phyloP scores from a whole-genome alignment of 2,888 invertebrate species.

The Pimpla rufipes region DNA sequence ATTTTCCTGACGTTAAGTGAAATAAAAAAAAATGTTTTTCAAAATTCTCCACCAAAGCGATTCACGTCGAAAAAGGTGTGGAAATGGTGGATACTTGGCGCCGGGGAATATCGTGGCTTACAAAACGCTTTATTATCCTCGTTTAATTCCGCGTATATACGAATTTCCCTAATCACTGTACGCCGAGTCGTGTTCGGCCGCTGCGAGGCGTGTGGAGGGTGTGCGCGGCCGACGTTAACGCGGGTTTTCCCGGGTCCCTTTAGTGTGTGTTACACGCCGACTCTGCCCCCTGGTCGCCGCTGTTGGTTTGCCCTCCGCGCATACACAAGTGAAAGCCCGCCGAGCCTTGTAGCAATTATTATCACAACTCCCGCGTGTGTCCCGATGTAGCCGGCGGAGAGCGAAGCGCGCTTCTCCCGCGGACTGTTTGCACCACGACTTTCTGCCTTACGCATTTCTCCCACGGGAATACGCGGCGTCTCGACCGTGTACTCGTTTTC shows the following conservation, averaged over 20 bases:
- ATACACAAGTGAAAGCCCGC: constrained; percentile 44
- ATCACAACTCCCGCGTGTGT: constrained; percentile 65
- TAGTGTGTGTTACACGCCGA: constrained; percentile 23
- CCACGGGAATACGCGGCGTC: constrained; percentile 21
- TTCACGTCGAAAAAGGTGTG: not conserved
- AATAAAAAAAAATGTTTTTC: not conserved
- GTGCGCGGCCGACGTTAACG: constrained; percentile 45
- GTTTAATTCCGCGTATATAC: constrained; percentile 66
- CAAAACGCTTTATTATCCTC: constrained; percentile 52
- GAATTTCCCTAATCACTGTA: constrained; percentile 71
- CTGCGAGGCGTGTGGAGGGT: constrained; percentile 31
- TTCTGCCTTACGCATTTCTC: constrained; percentile 24
- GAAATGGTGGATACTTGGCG: constrained; percentile 9
- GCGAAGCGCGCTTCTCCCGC: constrained; percentile 11
- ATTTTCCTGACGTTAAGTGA: not conserved
- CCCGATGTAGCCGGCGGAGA: not conserved
- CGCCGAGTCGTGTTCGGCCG: constrained; percentile 38
- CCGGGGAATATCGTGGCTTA: not conserved
- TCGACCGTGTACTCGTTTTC: constrained; percentile 14
- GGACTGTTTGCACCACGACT: not conserved
- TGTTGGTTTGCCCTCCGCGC: constrained; percentile 24
- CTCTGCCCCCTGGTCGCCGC: constrained; percentile 20
- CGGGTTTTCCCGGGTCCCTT: constrained; percentile 32
- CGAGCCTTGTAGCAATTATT: constrained; percentile 69
- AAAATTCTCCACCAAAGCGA: not conserved